Evolutionary conservation across 2,888 invertebrate species (phyloP), one percentile per base, ranked within the genome.

Genomic region (Polydrusus tereticollis): DNA sequence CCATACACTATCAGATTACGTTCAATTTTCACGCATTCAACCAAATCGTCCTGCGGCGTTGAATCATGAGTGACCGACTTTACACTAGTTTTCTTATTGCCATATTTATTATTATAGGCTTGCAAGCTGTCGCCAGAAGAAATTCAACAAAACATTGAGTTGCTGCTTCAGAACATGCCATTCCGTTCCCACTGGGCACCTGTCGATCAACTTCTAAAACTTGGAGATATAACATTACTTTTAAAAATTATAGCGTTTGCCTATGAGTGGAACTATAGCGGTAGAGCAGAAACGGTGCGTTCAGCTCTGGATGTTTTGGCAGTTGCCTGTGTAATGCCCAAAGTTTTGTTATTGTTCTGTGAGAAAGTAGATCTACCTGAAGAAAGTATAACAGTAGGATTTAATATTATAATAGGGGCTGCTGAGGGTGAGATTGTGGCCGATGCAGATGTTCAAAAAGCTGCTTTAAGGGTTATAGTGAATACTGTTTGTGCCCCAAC

Each of bases 401-500:
- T 92, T 77, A 94, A 94, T 82, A 93, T 96, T 41, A 90, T 97
- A 50, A 86, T 97, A 57, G 93, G 89, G 12, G 94, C 97, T 20
- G 95, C 97, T 0, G 96, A 97, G 82, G 97, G 97, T 0, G 97
- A 97, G 83, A 92, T 96, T 36, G 92, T 95, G 0, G 90, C 92
- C 1, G 98, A 98, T 83, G 91, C 97, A 0, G 97, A 97, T 78
- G 96, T 98, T 0, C 95, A 97, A 85, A 93, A 94, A 79, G 93
- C 97, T 0, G 97, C 98, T 0, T 87, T 99, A 1, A 91, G 94
- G 77, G 94, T 97, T 18, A 89, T 99, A 68, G 94, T 96, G 63
- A 97, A 97, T 86, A 97, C 97, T 85, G 95, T 98, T 0, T 97
- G 97, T 86, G 95, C 96, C 1, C 97, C 97, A 0, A 90, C 94